These are phyloP conservation scores for Venustoraphidia nigricollis DNA, from an alignment of 2,888 invertebrate genomes.

Conservation along the genomic window DNA sequence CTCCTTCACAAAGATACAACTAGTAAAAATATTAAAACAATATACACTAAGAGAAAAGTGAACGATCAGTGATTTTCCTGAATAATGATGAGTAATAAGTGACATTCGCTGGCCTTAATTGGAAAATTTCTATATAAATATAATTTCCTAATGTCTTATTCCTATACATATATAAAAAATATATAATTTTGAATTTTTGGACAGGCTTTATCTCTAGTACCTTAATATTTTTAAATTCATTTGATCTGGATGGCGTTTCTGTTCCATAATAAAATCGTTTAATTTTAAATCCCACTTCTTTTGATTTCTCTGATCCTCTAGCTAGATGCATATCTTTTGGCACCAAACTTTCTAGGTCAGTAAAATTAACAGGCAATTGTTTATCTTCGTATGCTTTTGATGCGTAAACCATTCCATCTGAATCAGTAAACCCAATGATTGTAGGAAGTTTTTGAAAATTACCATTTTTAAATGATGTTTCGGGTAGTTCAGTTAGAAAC, in stretches of 20 bases:
- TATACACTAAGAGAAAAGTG: no score
- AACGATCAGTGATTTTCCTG: no score
- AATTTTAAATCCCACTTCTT: conserved; percentile 16
- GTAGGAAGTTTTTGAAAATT: conserved; percentile 22
- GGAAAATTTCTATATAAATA: no score
- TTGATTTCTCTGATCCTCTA: conserved; percentile 15
- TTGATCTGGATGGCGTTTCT: conserved; percentile 13
- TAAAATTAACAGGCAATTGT: conserved; percentile 1
- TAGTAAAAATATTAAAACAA: no score
- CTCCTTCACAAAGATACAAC: no score
- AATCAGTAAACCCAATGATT: conserved; percentile 21
- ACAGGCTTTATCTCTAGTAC: no score
- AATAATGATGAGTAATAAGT: no score
- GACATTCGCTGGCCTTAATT: no score
- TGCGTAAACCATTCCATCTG: conserved; percentile 20
- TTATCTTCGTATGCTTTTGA: conserved; percentile 2
- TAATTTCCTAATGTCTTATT: no score
- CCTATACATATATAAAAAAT: no score
- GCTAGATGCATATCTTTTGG: conserved; percentile 9
- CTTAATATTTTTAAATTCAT: conserved; percentile 7
- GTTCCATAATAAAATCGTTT: conserved; percentile 19
- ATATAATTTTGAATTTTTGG: no score
- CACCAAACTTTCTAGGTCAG: conserved; percentile 1
- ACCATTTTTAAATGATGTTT: conserved; percentile 18
- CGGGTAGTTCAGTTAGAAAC: conserved; percentile 19